Percentiles rank a stretch among this genome's conserved stretches.
Conservation (phyloP, 2,797 vertebrate genomes). For the Vipera latastei region DNA sequence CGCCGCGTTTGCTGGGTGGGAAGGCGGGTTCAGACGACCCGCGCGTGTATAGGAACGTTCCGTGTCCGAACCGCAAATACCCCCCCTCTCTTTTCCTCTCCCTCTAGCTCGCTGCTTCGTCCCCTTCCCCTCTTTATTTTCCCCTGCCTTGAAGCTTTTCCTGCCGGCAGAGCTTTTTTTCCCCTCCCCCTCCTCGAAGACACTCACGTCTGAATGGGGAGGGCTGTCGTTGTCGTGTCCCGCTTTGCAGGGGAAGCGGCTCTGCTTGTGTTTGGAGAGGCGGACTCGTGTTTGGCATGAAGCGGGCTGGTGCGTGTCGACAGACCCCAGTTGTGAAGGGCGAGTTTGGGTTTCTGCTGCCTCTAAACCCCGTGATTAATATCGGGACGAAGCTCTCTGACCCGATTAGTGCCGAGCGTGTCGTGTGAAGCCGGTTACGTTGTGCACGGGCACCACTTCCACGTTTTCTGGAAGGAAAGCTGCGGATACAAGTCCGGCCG, state of each 20-base stretch:
- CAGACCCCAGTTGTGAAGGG: background rate
- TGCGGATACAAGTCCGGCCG: background rate
- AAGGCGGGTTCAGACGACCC: background rate
- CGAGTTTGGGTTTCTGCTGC: background rate
- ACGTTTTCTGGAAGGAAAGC: background rate
- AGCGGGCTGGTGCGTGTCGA: background rate
- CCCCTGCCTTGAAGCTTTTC: background rate
- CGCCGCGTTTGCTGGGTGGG: background rate
- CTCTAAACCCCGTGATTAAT: background rate
- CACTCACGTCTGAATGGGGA: background rate
- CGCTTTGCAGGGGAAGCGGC: background rate
- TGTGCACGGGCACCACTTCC: background rate
- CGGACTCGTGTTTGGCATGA: background rate
- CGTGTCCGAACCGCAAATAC: background rate
- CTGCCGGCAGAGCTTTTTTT: background rate
- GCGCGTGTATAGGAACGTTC: background rate
- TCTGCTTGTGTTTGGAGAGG: background rate
- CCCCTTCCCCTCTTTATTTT: background rate
- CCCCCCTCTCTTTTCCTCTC: background rate
- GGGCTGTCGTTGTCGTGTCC: background rate
- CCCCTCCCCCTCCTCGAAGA: background rate
- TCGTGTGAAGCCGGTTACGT: background rate
- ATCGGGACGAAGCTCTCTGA: background rate
- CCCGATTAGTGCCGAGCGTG: background rate
- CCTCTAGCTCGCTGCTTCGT: too few relatives aligned